These are phyloP conservation scores for Protonibea diacanthus DNA, from an alignment of 2,797 vertebrate genomes.

Conservation along the genomic window DNA sequence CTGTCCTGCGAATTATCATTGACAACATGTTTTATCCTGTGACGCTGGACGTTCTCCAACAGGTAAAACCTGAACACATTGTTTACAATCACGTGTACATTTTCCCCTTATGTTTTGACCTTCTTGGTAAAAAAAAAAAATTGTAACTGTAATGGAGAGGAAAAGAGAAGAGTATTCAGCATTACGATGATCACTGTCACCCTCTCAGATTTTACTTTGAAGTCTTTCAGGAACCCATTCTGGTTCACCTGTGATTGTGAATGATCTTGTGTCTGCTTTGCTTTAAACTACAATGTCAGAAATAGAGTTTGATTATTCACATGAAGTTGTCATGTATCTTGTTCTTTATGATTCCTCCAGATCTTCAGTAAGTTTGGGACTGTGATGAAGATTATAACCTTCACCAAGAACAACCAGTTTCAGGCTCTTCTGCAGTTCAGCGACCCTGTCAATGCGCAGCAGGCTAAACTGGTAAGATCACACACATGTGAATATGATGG, in stretches of 20 bases:
- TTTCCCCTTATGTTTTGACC: not conserved
- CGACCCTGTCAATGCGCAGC: constrained; percentile 97
- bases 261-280: not conserved
- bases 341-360: constrained; percentile 74
- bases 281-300: not conserved
- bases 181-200: not conserved
- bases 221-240: not conserved
- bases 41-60: constrained; percentile 97
- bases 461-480: constrained; percentile 94
- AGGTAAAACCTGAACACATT: constrained; percentile 82
- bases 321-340: not conserved
- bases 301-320: not conserved
- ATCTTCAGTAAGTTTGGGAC: constrained; percentile 99
- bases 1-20: constrained; percentile 97
- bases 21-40: constrained; percentile 99
- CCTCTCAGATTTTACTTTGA: not conserved
- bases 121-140: not conserved
- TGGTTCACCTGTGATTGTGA: not conserved
- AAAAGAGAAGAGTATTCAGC: not conserved
- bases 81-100: not conserved
- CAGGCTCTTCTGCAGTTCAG: constrained; percentile 98
- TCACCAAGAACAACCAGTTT: constrained; percentile 99
- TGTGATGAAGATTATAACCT: constrained; percentile 99
- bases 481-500: not conserved
- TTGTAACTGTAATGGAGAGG: not conserved